phyloP scores from a whole-genome alignment of 2,888 invertebrate species.

The Ennomos quercinarius region DNA sequence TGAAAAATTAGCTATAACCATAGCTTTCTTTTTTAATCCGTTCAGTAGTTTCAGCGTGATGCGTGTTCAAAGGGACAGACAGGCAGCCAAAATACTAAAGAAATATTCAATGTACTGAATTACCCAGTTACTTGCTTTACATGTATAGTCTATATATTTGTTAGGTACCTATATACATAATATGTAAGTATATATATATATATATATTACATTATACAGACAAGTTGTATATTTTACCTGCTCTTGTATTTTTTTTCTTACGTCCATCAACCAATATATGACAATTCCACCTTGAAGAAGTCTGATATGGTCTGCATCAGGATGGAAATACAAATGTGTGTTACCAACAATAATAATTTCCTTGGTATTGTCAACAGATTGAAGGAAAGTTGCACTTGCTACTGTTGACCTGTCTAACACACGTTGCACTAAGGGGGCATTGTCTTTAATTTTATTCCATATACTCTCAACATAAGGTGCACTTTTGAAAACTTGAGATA shows the following conservation, averaged over 20 bases:
- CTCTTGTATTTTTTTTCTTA: constrained; percentile 70
- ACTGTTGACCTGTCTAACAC: constrained; percentile 88
- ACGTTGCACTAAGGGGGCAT: constrained; percentile 84
- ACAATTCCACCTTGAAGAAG: constrained; percentile 92
- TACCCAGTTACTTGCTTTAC: too few species aligned
- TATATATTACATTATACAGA: too few species aligned
- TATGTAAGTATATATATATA: too few species aligned
- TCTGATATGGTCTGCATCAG: constrained; percentile 95
- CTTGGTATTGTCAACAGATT: constrained; percentile 82
- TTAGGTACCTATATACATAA: too few species aligned
- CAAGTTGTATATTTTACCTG: constrained; percentile 52
- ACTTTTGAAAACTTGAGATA: constrained; percentile 85
- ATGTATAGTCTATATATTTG: too few species aligned
- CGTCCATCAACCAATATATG: constrained; percentile 88
- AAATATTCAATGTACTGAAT: too few species aligned
- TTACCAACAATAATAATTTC: constrained; percentile 90
- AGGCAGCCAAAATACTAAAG: too few species aligned
- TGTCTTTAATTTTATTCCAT: constrained; percentile 86
- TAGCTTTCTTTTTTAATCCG: too few species aligned
- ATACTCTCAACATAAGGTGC: constrained; percentile 82
- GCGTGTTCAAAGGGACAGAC: too few species aligned
- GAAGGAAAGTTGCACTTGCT: constrained; percentile 86
- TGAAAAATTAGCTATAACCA: too few species aligned
- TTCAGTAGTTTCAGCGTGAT: too few species aligned
- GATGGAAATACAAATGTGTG: constrained; percentile 97